Conservation (phyloP, 2,113 vertebrate species). For the Smithornis capensis region DNA sequence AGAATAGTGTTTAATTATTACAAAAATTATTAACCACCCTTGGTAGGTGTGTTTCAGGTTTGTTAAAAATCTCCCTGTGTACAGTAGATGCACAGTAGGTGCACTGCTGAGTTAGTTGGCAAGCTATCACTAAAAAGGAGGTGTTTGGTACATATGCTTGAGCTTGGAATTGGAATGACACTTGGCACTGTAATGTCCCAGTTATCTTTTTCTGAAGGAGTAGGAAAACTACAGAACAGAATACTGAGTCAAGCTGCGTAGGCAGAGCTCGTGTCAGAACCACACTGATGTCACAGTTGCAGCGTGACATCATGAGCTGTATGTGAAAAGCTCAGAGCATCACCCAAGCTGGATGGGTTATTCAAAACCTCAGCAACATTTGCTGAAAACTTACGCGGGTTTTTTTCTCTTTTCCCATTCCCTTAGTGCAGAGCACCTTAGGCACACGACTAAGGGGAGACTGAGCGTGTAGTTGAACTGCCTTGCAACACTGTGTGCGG, state of each 20-base stretch:
- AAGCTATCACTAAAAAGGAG: neutral
- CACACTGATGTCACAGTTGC: accelerated
- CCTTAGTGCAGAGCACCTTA: neutral
- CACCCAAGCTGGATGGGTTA: neutral
- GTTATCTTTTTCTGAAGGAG: neutral
- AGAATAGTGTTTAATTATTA: neutral
- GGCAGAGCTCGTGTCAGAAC: neutral
- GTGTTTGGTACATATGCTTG: conserved; percentile 28
- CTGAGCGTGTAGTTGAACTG: neutral
- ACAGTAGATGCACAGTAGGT: neutral
- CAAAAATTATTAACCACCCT: neutral
- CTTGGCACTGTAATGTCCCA: conserved; percentile 16
- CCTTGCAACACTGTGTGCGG: neutral
- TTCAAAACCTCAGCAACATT: neutral
- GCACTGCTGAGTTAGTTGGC: neutral
- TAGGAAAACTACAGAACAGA: conserved; percentile 9
- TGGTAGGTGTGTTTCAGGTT: neutral
- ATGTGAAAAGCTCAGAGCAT: neutral
- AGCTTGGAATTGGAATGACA: neutral
- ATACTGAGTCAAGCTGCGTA: neutral
- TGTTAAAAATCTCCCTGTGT: neutral
- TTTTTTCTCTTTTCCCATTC: neutral
- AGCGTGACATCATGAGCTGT: accelerated
- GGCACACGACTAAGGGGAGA: neutral
- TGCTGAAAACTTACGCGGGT: neutral